Evolutionary conservation across 2,113 vertebrate species (phyloP).

Genomic region (Aix galericulata): DNA sequence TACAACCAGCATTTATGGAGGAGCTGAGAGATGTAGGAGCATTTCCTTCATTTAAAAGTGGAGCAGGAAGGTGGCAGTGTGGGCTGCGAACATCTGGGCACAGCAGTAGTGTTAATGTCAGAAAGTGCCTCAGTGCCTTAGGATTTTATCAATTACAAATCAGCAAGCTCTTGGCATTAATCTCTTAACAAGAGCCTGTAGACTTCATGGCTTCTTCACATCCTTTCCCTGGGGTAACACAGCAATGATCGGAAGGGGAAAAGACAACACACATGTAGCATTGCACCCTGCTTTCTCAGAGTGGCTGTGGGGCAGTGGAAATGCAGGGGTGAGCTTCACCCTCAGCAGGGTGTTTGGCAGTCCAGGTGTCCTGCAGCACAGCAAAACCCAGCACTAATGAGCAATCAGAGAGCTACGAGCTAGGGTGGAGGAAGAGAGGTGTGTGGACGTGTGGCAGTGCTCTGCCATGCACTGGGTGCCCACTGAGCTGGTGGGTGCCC

Average conservation of each 20-base stretch:
- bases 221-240: neutral
- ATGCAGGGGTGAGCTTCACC: neutral
- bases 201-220: too few species aligned
- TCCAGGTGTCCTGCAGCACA: neutral
- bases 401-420: neutral
- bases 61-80: neutral
- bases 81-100: neutral
- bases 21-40: neutral
- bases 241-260: neutral
- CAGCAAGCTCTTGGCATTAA: neutral
- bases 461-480: accelerated
- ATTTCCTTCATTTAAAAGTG: neutral
- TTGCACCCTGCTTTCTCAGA: neutral
- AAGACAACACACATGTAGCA: neutral
- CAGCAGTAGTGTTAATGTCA: neutral
- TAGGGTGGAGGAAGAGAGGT: neutral
- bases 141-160: neutral
- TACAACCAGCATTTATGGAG: too few species aligned
- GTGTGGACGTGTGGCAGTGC: neutral
- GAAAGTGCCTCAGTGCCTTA: neutral
- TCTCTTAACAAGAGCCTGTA: too few species aligned
- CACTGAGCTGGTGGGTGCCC: neutral
- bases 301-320: neutral
- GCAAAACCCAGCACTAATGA: neutral
- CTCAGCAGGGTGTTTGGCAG: neutral